These are phyloP conservation scores for Acleris literana DNA, from an alignment of 2,888 invertebrate genomes.

Conservation along the genomic window DNA sequence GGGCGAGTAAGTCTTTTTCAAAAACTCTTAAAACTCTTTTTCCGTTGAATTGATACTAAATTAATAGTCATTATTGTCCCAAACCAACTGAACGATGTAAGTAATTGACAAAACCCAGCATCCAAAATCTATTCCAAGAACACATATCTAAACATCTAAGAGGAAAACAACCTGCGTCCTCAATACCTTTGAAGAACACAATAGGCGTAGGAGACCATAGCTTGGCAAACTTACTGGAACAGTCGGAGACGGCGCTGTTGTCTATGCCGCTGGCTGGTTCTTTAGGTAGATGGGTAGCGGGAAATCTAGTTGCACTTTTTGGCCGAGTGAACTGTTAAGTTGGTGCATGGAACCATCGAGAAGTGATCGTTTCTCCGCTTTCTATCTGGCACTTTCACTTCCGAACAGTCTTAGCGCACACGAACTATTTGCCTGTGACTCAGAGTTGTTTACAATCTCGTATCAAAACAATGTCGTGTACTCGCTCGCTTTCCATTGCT, in stretches of 20 bases:
- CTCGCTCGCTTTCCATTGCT: conserved; percentile 18
- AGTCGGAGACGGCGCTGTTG: neutral
- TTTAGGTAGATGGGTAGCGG: too few relatives aligned
- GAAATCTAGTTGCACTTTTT: neutral
- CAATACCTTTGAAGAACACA: conserved; percentile 6
- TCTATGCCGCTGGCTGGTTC: too few relatives aligned
- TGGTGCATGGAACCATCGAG: conserved; percentile 45
- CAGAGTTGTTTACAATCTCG: conserved; percentile 48
- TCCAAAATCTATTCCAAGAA: conserved; percentile 7
- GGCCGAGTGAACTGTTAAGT: conserved; percentile 1
- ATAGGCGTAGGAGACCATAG: neutral
- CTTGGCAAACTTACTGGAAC: neutral
- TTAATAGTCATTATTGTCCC: too few relatives aligned
- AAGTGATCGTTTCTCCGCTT: conserved; percentile 61
- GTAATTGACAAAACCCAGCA: neutral
- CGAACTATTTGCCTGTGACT: conserved; percentile 52
- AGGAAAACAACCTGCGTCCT: conserved; percentile 17
- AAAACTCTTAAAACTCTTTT: too few relatives aligned
- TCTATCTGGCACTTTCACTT: conserved; percentile 67
- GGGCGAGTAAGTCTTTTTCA: too few relatives aligned
- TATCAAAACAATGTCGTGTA: conserved; percentile 22
- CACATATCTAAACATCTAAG: conserved; percentile 8
- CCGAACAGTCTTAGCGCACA: conserved; percentile 62
- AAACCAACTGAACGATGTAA: too few relatives aligned
- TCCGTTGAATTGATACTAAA: too few relatives aligned